Base-by-base conservation (phyloP, 2,888 invertebrate genomes). In the Dusona sp. region DNA sequence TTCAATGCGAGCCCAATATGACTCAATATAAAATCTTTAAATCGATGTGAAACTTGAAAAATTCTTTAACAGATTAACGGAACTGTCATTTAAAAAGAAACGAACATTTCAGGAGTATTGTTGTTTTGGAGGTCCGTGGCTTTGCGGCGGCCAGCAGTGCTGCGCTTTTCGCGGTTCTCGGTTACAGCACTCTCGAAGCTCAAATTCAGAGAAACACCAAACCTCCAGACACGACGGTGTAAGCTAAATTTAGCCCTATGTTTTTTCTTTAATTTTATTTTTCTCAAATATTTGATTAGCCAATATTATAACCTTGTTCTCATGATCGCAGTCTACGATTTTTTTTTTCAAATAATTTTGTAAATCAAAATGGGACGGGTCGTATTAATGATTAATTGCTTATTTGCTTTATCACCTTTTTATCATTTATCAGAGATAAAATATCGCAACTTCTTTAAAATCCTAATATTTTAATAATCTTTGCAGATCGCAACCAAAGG, bases 131-230 rank as follows among this genome's bases (percentile, higher is more conserved):
- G 88, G 89, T 94, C 64, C 93, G 92, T 79, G 92, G 93, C 87
- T 92, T 94, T 89, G 93, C 93, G 79, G 92, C 94, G 90, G 92
- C 94, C 92, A 92, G 93, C 91, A 92, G 93, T 91, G 92, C 91
- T 90, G 93, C 93, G 89, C 89, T 94, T 82, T 91, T 92, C 83
- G 90, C 91, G 84, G 92, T 92, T 83, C 90, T 94, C 84, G 91
- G 92, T 83, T 94, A 93, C 89, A 92, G 92, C 86, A 91, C 92
- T 81, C 90, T 94, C 64, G 94, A 93, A 85, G 91, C 91, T 19
- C 92, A 93, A 79, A 88, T 90, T 65, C 91, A 91, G 67, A 92
- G 90, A 84, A 92, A 92, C 11, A 89, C 88, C 45, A 82, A 87
- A 82, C 64, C 81, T 33, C 64, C 85, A 25, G 85, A 84, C 45